Percentiles rank a stretch among this genome's conserved stretches.
Evolutionary conservation across 2,113 vertebrate genomes (phyloP).

Genomic region (Benitochromis conjunctus): DNA sequence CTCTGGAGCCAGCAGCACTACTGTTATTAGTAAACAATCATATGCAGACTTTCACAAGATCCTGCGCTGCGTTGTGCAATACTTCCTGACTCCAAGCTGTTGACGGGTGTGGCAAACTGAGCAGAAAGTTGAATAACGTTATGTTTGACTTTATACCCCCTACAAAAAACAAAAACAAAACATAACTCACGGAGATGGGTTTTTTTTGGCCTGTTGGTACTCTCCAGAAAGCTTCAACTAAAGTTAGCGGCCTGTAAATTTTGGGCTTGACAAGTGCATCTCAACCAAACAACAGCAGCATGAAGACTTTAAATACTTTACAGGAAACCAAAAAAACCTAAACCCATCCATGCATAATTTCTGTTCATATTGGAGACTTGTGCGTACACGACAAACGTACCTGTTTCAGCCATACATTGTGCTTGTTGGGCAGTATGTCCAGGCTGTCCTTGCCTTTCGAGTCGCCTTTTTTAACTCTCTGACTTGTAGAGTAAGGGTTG

Average conservation of each 20-base stretch:
- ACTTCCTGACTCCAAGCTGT: constrained; percentile 59
- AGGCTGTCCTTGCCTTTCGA: constrained; percentile 45
- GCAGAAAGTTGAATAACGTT: background rate
- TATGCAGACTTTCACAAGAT: constrained; percentile 66
- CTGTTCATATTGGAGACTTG: background rate
- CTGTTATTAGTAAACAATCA: constrained; percentile 48
- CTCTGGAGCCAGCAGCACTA: background rate
- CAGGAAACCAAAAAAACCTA: background rate
- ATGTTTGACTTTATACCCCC: background rate
- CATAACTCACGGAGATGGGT: fast-evolving
- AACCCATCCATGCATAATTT: background rate
- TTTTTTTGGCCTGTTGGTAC: fast-evolving
- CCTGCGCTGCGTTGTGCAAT: constrained; percentile 47
- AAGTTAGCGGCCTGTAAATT: background rate
- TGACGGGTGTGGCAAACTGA: constrained; percentile 49
- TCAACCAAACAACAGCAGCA: background rate
- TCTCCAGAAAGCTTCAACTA: background rate
- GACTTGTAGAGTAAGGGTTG: constrained; percentile 74
- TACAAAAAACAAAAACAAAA: background rate
- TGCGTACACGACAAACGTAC: constrained; percentile 9
- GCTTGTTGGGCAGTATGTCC: constrained; percentile 73
- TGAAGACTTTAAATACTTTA: background rate
- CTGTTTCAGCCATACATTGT: constrained; percentile 77
- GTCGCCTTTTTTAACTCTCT: constrained; percentile 60
- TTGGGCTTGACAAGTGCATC: background rate